A percentile compares a stretch with the other conserved stretches of the same genome.
Evolutionary conservation across 2,113 vertebrate genomes (phyloP).

Genomic region (Coturnix japonica): DNA sequence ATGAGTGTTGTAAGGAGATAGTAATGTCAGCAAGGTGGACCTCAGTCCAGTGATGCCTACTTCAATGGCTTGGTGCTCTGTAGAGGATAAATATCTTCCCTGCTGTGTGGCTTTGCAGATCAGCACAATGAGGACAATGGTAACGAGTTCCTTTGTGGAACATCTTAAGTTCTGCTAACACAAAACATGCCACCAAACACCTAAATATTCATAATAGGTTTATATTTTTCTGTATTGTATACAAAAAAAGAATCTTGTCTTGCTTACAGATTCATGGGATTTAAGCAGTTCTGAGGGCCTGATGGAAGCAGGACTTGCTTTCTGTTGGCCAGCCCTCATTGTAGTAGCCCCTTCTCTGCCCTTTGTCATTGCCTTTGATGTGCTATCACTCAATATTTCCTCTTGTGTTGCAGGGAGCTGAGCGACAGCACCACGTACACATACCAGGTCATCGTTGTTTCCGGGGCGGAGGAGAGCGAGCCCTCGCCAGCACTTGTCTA

Average conservation of each 20-base stretch:
- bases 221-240: slow-evolving; percentile 6
- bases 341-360: neutral
- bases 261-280: neutral
- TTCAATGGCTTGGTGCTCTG: neutral
- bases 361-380: neutral
- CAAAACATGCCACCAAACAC: neutral
- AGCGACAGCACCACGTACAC: slow-evolving; percentile 79
- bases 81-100: neutral
- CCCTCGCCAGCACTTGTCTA: slow-evolving; percentile 87
- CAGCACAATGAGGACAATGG: neutral
- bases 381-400: neutral
- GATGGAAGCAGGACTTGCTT: neutral
- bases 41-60: neutral
- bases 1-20: neutral
- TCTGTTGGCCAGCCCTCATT: neutral
- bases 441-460: slow-evolving; percentile 87
- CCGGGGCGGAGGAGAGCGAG: slow-evolving; percentile 85
- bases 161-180: neutral
- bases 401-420: slow-evolving; percentile 83
- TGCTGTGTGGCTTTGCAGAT: slow-evolving; percentile 13
- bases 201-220: slow-evolving; percentile 34
- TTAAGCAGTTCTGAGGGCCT: neutral
- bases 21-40: neutral
- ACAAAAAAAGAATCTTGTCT: neutral
- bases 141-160: slow-evolving; percentile 12